Conservation (phyloP, 2,113 vertebrate species). For the Pycnonotus jocosus region DNA sequence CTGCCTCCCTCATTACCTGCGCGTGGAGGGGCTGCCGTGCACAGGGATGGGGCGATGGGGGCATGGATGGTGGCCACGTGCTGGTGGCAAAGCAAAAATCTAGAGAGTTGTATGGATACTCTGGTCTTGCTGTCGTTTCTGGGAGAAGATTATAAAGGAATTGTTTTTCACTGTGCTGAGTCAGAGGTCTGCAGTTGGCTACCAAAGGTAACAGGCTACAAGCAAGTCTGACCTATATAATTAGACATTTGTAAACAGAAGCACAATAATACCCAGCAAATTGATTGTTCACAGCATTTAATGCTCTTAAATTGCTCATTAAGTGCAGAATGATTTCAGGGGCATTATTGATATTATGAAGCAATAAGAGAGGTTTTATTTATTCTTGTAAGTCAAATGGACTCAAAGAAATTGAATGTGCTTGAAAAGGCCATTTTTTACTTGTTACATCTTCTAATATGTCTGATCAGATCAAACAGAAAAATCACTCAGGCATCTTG, state of each 20-base stretch:
- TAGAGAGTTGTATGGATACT: not conserved
- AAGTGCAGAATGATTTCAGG: conserved; percentile 56
- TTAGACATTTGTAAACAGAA: conserved; percentile 63
- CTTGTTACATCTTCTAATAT: conserved; percentile 14
- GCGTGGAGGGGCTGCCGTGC: fast-evolving
- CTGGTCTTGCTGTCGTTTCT: not conserved
- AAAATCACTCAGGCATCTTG: not conserved
- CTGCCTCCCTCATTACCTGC: conserved; percentile 59
- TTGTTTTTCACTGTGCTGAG: not conserved
- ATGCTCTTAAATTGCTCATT: conserved; percentile 68
- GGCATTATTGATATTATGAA: conserved; percentile 62
- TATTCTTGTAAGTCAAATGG: conserved; percentile 60
- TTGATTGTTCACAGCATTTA: conserved; percentile 68
- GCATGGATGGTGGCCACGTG: not conserved
- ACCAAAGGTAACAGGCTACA: conserved; percentile 15
- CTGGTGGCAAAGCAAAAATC: not conserved
- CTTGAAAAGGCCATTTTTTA: conserved; percentile 56
- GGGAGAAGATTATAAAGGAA: not conserved
- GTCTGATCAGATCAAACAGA: conserved; percentile 11
- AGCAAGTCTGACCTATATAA: conserved; percentile 61
- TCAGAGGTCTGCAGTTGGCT: conserved; percentile 23
- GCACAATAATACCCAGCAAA: conserved; percentile 51
- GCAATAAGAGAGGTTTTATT: conserved; percentile 63
- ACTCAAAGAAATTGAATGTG: conserved; percentile 51
- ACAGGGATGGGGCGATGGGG: fast-evolving